Evolutionary conservation across 2,797 vertebrate genomes (phyloP).

Genomic region (Eurystomus glaucurus): DNA sequence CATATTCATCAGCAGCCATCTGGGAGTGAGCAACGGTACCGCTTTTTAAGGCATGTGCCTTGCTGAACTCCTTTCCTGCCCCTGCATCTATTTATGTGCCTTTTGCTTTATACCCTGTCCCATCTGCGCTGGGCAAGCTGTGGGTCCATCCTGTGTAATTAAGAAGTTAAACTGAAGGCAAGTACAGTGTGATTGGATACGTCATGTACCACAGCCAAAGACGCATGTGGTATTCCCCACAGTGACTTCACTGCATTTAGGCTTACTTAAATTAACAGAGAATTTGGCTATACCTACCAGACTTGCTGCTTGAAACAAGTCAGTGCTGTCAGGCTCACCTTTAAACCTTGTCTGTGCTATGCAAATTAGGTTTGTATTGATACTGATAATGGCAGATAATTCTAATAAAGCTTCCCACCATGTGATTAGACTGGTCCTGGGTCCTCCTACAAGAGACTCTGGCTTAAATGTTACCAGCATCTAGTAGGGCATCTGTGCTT

Average conservation of each 20-base stretch:
- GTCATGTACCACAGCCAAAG: not conserved
- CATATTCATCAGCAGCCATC: not conserved
- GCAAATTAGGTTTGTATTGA: not conserved
- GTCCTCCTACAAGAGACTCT: not conserved
- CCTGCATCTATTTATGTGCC: not conserved
- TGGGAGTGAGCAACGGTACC: not conserved
- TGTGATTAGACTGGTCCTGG: not conserved
- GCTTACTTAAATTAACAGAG: not conserved
- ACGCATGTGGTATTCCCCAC: not conserved
- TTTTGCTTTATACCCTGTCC: not conserved
- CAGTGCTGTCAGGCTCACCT: not conserved
- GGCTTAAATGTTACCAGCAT: not conserved
- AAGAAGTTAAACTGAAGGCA: slow-evolving; percentile 23
- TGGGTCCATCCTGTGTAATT: not conserved
- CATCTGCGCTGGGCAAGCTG: not conserved
- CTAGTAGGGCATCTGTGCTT: not conserved
- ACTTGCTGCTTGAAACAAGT: not conserved
- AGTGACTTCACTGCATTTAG: not conserved
- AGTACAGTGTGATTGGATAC: not conserved
- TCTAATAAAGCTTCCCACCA: not conserved
- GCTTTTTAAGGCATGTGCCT: not conserved
- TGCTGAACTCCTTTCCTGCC: not conserved
- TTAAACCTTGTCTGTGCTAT: not conserved
- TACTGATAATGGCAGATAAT: not conserved
- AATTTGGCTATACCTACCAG: not conserved